Percentiles rank a stretch among this genome's conserved stretches.
Conservation (phyloP, 1,140 invertebrate genomes). For the Leptinotarsa texana region DNA sequence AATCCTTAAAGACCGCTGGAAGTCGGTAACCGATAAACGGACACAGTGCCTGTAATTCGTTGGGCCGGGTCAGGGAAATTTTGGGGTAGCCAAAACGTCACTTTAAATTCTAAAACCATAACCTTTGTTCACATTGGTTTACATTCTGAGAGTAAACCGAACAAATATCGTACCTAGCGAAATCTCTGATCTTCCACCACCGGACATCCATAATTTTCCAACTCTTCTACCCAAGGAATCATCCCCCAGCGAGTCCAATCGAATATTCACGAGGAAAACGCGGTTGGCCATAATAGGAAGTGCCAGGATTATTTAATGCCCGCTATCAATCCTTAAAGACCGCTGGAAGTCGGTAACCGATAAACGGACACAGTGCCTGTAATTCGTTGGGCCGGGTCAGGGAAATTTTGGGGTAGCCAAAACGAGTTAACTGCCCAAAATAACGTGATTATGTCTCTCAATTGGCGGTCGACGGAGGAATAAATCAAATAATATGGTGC, state of each 20-base stretch:
- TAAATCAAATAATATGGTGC: slow-evolving; percentile 6
- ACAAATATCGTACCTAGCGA: too few relatives aligned
- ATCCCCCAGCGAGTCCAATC: background rate
- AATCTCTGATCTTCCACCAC: background rate
- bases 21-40: background rate
- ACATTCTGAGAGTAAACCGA: too few relatives aligned
- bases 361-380: background rate
- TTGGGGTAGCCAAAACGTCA: background rate
- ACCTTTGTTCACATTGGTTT: too few relatives aligned
- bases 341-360: background rate
- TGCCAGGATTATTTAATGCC: slow-evolving; percentile 1
- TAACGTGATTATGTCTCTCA: slow-evolving; percentile 8
- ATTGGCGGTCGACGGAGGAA: background rate
- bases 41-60: background rate
- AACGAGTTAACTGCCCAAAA: slow-evolving; percentile 5
- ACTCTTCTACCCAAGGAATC: background rate
- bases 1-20: slow-evolving; percentile 1
- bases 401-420: slow-evolving; percentile 2
- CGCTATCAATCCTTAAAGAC: slow-evolving; percentile 1
- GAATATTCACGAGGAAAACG: background rate
- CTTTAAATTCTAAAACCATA: too few relatives aligned
- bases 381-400: slow-evolving; percentile 7
- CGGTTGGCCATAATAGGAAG: slow-evolving; percentile 7
- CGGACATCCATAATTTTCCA: background rate
- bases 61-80: slow-evolving; percentile 7